Conservation (phyloP, 2,888 invertebrate genomes). For the Leptinotarsa haldemani region DNA sequence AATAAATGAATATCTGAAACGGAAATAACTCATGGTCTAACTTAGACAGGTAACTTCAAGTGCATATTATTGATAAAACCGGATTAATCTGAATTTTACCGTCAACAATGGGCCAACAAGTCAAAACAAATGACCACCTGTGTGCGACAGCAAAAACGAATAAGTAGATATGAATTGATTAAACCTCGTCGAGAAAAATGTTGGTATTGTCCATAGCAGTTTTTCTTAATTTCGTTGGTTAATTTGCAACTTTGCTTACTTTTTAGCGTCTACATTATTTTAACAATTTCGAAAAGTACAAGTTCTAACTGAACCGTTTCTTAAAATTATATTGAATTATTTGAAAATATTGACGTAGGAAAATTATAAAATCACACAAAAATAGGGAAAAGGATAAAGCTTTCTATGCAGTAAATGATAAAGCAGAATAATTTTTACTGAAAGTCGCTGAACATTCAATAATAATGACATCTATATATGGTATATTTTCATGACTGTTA, state of each 20-base stretch:
- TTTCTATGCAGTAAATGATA: no score
- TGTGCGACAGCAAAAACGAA: not conserved
- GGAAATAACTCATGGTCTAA: not conserved
- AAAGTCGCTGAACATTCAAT: no score
- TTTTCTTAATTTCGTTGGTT: not conserved
- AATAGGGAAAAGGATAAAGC: no score
- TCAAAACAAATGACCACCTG: conserved; percentile 3
- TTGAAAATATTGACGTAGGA: no score
- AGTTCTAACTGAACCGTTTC: no score
- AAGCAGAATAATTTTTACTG: no score
- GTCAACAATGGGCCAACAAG: conserved; percentile 7
- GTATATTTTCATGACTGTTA: no score
- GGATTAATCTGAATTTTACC: conserved; percentile 8
- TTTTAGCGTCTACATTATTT: no score
- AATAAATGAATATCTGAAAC: not conserved
- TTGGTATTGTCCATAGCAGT: not conserved
- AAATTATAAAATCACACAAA: no score
- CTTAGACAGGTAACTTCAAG: conserved; percentile 7
- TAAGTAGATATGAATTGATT: not conserved
- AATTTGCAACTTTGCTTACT: not conserved
- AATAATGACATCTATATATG: no score
- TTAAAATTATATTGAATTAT: no score
- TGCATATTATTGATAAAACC: conserved; percentile 9
- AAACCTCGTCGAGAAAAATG: not conserved
- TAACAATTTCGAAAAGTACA: no score